phyloP scores from a whole-genome alignment of 2,113 vertebrate species.

The Lagopus muta region DNA sequence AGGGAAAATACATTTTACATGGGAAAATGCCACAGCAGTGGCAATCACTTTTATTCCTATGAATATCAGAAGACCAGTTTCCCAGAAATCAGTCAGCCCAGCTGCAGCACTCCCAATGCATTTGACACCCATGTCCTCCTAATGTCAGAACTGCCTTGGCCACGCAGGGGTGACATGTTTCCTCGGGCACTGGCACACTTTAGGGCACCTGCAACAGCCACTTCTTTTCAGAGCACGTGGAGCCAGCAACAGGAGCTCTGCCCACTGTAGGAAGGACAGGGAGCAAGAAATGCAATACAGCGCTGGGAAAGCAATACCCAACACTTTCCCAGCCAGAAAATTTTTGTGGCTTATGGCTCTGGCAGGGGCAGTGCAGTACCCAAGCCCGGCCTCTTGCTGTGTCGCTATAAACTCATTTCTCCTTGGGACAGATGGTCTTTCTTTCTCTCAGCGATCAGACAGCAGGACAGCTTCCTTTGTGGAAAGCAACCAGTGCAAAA shows the following conservation, averaged over 20 bases:
- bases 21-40: neutral
- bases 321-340: neutral
- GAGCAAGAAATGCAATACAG: neutral
- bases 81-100: neutral
- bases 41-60: constrained; percentile 32
- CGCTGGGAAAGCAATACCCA: neutral
- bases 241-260: neutral
- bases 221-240: neutral
- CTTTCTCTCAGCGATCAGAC: neutral
- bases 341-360: neutral
- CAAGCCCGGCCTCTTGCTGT: neutral
- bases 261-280: neutral
- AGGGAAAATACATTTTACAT: neutral
- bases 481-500: neutral
- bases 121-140: neutral
- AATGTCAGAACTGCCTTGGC: accelerated
- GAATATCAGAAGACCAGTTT: neutral
- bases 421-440: neutral
- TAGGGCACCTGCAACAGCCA: accelerated
- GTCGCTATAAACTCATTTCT: neutral
- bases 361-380: neutral
- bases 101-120: accelerated
- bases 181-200: neutral
- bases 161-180: accelerated
- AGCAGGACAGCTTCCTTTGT: neutral